Percentiles rank a stretch among this genome's conserved stretches.
Evolutionary conservation across 2,797 vertebrate species (phyloP).

Genomic region (Pseudochaenichthys georgianus): DNA sequence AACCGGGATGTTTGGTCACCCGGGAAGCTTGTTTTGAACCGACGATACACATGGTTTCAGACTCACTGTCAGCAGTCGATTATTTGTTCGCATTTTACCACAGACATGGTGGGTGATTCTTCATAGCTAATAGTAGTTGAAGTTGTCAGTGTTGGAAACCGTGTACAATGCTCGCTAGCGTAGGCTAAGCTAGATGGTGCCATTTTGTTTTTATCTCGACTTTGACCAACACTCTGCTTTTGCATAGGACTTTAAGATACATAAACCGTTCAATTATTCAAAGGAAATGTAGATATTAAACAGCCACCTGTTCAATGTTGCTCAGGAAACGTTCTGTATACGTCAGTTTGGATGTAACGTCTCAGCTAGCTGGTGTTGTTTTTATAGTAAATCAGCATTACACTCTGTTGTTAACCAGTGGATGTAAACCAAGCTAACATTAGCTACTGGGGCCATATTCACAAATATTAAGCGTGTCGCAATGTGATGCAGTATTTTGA

Average conservation of each 20-base stretch:
- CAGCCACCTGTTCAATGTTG: rapidly evolving
- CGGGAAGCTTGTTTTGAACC: neutral
- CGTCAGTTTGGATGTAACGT: neutral
- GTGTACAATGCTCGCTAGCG: constrained; percentile 42
- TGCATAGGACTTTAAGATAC: neutral
- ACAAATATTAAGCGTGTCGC: neutral
- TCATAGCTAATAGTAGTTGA: neutral
- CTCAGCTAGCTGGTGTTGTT: neutral
- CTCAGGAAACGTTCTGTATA: neutral
- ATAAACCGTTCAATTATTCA: rapidly evolving
- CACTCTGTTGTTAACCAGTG: constrained; percentile 9
- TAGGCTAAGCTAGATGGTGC: constrained; percentile 73
- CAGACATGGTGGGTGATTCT: rapidly evolving
- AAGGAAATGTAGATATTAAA: neutral
- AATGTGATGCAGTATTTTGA: neutral
- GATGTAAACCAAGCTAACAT: neutral
- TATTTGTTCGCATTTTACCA: rapidly evolving
- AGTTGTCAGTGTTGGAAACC: constrained; percentile 17
- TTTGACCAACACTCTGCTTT: constrained; percentile 60
- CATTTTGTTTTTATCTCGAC: constrained; percentile 85
- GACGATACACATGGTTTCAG: neutral
- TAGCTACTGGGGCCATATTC: neutral
- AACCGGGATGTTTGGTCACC: constrained; percentile 12
- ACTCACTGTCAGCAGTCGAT: rapidly evolving
- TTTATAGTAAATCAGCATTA: constrained; percentile 5